These are phyloP conservation scores for Ceriagrion tenellum DNA, from an alignment of 2,888 invertebrate species.

Conservation along the genomic window DNA sequence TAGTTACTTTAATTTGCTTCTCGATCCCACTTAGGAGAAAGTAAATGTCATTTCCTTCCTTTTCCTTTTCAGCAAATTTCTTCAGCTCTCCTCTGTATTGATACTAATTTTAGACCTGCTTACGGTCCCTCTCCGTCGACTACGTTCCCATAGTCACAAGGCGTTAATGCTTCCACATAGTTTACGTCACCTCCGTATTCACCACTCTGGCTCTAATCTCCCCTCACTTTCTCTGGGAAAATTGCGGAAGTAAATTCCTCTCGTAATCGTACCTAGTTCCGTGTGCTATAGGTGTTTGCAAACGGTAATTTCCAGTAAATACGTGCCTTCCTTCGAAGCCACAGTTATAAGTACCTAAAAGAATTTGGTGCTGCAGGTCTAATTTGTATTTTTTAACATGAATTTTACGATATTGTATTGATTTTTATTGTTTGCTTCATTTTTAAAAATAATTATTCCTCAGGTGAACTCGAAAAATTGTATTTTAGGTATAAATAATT, in stretches of 20 bases:
- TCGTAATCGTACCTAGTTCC: background rate
- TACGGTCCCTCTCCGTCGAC: background rate
- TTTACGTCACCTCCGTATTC: conserved; percentile 31
- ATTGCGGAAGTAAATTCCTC: background rate
- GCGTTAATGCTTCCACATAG: background rate
- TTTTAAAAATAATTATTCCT: too few species aligned
- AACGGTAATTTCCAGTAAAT: background rate
- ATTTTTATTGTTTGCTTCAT: too few species aligned
- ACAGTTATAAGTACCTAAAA: too few species aligned
- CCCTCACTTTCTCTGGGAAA: conserved; percentile 42
- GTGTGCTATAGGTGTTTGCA: background rate
- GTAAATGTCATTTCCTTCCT: background rate
- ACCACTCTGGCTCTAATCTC: background rate
- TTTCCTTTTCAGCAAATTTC: background rate
- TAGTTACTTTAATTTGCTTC: background rate
- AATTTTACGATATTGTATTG: too few species aligned
- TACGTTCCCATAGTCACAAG: background rate
- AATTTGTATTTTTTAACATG: too few species aligned
- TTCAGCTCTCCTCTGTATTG: background rate
- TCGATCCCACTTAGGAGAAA: background rate
- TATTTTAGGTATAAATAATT: too few species aligned
- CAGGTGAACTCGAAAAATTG: too few species aligned
- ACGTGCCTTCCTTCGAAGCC: too few species aligned
- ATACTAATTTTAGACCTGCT: background rate
- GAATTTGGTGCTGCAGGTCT: too few species aligned